Evolutionary conservation across 2,113 vertebrate genomes (phyloP).

Genomic region (Oreochromis spilurus): DNA sequence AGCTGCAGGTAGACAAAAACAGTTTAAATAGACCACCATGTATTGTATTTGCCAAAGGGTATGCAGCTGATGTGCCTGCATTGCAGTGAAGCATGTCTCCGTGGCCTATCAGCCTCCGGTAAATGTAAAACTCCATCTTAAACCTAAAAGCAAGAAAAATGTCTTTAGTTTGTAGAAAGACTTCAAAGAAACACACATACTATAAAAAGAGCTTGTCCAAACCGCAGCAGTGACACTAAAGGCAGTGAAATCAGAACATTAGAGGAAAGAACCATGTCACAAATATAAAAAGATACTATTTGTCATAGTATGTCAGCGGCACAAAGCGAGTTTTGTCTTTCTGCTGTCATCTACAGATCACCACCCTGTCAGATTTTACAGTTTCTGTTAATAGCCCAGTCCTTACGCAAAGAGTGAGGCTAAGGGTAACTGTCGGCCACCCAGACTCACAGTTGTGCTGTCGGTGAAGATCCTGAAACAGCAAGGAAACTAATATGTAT

Average conservation of each 20-base stretch:
- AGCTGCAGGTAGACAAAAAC: neutral
- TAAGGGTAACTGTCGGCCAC: neutral
- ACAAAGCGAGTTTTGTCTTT: neutral
- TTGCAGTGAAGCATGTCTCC: neutral
- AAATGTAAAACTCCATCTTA: neutral
- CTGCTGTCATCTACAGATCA: neutral
- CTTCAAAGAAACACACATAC: neutral
- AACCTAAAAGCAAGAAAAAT: neutral
- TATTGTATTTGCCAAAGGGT: neutral
- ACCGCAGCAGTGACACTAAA: neutral
- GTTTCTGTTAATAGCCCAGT: neutral
- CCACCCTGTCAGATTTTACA: constrained; percentile 11
- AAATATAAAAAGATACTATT: neutral
- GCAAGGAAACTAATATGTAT: neutral
- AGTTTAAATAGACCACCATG: neutral
- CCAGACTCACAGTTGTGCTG: neutral
- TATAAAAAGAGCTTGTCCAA: neutral
- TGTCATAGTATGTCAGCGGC: neutral
- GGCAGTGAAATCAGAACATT: neutral
- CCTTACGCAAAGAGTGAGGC: neutral
- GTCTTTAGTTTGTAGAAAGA: neutral
- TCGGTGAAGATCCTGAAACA: neutral
- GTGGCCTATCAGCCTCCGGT: neutral
- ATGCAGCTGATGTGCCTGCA: neutral
- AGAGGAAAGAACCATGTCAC: neutral